Base-by-base conservation (phyloP, 1,140 invertebrate genomes). In the Dendroctonus ponderosae region DNA sequence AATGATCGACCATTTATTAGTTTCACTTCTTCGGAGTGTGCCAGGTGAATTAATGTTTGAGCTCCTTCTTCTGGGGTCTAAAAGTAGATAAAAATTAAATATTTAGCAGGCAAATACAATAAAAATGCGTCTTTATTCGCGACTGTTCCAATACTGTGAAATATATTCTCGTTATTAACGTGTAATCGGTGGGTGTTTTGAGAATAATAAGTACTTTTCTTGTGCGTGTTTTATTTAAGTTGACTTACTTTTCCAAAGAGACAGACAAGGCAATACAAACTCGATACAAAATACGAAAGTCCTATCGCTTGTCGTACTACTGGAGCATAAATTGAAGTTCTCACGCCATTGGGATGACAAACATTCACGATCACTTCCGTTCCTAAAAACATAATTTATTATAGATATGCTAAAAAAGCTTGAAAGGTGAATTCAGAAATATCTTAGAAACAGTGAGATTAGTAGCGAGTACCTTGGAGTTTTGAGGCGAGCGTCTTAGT, bases 401-500 rank as follows among this genome's bases (percentile, higher is more conserved):
- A 44, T 7, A 44, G n/a, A n/a, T n/a, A n/a, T n/a, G n/a, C n/a
- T n/a, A n/a, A n/a, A n/a, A n/a, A n/a, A n/a, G n/a, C n/a, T n/a
- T n/a, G n/a, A n/a, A n/a, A n/a, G n/a, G n/a, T n/a, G 26, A 26
- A 26, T 26, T 26, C 26, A 3, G 3, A 26, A 26, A 26, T 26
- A 26, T 26, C 26, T 3, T 26, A 3, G 26, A 26, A 26, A 26
- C 26, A 26, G 26, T 26, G 26, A 26, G 3, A 26, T 26, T 26
- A 26, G 1, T 3, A 26, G 26, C 26, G n/a, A 37, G 42, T 14
- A 82, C 84, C 82, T 82, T 84, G 75, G 14, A 91, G 70, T 66
- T 82, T 79, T 52, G 78, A 76, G 42, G 81, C 78, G 15, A 91
- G 78, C 76, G 88, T 85, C n/a, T 79, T 81, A 0, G 83, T 84